Conservation (phyloP, 2,888 invertebrate species). For the Hartigia nigra region DNA sequence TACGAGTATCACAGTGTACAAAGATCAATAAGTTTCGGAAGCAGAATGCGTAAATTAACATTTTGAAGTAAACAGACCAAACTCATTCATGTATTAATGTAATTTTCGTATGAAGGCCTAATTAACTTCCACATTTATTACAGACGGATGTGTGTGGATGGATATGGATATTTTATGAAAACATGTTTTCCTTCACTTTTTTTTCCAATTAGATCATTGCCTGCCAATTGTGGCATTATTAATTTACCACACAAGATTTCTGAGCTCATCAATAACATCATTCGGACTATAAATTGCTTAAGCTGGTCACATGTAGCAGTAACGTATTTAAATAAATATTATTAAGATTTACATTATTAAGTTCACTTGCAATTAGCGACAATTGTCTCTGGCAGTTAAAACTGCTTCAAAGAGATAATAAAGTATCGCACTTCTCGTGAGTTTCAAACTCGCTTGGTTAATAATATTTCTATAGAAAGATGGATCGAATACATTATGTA, state of each 20-base stretch:
- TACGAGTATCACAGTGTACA: conserved; percentile 35
- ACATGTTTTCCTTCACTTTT: conserved; percentile 8
- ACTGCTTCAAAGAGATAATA: neutral
- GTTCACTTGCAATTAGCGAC: neutral
- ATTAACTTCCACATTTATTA: conserved; percentile 19
- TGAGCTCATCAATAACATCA: neutral
- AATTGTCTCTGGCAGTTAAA: neutral
- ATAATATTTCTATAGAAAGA: neutral
- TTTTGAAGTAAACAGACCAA: neutral
- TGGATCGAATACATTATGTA: neutral
- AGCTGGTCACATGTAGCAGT: conserved; percentile 4
- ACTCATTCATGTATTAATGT: neutral
- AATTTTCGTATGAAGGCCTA: neutral
- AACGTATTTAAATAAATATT: conserved; percentile 8
- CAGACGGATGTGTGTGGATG: conserved; percentile 47
- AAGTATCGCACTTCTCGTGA: neutral
- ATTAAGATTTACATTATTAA: conserved; percentile 14
- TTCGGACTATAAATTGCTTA: conserved; percentile 1
- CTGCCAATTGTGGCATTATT: neutral
- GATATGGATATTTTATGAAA: conserved; percentile 26
- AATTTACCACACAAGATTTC: neutral
- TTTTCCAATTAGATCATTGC: neutral
- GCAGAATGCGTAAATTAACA: conserved; percentile 17
- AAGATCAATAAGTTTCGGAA: conserved; percentile 27
- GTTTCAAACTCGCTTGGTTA: neutral